These are phyloP conservation scores for Aphelinus certus DNA, from an alignment of 1,140 invertebrate species.

Conservation along the genomic window DNA sequence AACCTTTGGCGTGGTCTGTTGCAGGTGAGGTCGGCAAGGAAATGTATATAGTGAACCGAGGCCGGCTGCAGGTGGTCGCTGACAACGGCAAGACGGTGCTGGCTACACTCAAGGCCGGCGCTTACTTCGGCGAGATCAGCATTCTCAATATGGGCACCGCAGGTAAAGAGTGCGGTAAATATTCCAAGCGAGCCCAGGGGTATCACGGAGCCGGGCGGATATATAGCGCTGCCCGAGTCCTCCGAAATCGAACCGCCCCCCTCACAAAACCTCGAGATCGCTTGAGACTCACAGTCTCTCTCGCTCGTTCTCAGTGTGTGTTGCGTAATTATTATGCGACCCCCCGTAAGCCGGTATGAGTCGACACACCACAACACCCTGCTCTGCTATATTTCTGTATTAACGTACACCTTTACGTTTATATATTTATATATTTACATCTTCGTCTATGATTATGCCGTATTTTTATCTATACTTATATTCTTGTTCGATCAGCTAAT, in stretches of 20 bases:
- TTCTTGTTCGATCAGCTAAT: neutral
- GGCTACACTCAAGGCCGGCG: conserved; percentile 95
- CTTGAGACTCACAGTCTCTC: conserved; percentile 46
- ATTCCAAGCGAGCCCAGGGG: conserved; percentile 71
- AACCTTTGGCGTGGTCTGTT: conserved; percentile 33
- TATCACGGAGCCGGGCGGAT: too few species aligned
- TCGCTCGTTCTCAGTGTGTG: conserved; percentile 50
- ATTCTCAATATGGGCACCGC: conserved; percentile 99
- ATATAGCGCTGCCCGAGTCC: too few species aligned
- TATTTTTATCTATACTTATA: conserved; percentile 3
- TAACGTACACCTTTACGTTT: too few species aligned
- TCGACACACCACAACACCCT: conserved; percentile 54
- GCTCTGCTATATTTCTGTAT: conserved; percentile 44
- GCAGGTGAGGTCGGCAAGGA: conserved; percentile 98
- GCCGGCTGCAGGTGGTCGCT: conserved; percentile 94
- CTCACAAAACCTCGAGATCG: too few species aligned
- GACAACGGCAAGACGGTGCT: conserved; percentile 97
- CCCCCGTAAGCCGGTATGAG: conserved; percentile 61
- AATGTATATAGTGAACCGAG: conserved; percentile 99
- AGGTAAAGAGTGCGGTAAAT: conserved; percentile 95
- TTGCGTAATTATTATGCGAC: conserved; percentile 51
- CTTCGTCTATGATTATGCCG: neutral
- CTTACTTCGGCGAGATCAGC: conserved; percentile 99
- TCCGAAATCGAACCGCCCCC: too few species aligned
- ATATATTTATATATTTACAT: neutral